Evolutionary conservation across 92 coral and sea anemone species (phyloP), one percentile per base, ranked within the genome.

Genomic region (Parazoanthus darwini): DNA sequence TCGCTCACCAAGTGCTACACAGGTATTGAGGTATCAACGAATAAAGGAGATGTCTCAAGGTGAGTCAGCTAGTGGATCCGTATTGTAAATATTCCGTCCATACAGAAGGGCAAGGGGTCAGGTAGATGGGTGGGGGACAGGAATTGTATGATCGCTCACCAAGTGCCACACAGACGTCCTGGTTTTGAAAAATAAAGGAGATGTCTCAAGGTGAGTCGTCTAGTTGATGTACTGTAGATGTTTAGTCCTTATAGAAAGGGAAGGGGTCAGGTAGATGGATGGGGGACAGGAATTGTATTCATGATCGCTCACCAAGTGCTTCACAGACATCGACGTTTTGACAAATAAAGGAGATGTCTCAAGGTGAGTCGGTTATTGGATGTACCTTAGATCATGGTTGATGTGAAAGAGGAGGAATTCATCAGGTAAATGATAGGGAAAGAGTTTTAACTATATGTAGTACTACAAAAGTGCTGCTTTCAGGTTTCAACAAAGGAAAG

Each of bases 1-100:
- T 98, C 99, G 3, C 85, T 97, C 73, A 91, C 94, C 85, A 97
- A 97, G 82, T 97, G 99, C 82, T 97, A 95, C 90, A 92, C 94
- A 14, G 85, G 88, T 74, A 94, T 96, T 80, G 99, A 97, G 88
- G 98, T 96, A 18, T 97, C 99, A 0, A 94, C 96, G 44, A 97
- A 96, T 91, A 97, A 97, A 81, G 94, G 96, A 3, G 99, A 97
- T 85, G 90, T 94, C 22, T 76, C 94, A 75, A 97, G 97, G 98
- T 96, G 50, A 39, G 75, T 46, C 37, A 9, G 11, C 33, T 56
- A 33, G 33, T 71, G 43, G 70, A 54, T 54, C 98, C 95, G 59
- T 54, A 46, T 9, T 46, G 51, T 46, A 37, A 10, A 33, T 73
- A 1, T 29, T 16, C 88, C 94, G 98, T 94, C 75, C 92, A 92